Conservation (phyloP, 2,797 vertebrate species). For the Clarias pachynema region DNA sequence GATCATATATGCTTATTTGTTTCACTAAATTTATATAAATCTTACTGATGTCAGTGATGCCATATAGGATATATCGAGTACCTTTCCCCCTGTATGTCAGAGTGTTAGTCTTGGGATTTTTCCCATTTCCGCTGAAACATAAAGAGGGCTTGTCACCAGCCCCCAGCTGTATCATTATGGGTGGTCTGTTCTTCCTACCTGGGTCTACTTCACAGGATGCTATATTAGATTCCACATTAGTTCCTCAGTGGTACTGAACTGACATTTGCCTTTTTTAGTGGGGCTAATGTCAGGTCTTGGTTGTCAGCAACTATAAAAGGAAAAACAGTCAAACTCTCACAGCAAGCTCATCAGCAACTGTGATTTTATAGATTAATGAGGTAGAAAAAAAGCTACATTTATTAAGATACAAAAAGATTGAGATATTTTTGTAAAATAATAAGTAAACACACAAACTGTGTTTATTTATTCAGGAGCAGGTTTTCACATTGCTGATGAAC, state of each 20-base stretch:
- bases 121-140: constrained; percentile 23
- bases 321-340: constrained; percentile 55
- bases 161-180: constrained; percentile 51
- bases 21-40: not conserved
- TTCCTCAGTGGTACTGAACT: constrained; percentile 62
- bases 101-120: not conserved
- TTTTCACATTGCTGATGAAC: not conserved
- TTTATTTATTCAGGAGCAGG: not conserved
- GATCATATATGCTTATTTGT: not conserved
- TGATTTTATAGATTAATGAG: not conserved
- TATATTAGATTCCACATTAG: constrained; percentile 10
- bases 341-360: not conserved
- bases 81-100: constrained; percentile 22
- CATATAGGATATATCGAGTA: constrained; percentile 34
- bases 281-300: constrained; percentile 50
- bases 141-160: constrained; percentile 56
- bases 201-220: constrained; percentile 37
- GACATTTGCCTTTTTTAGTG: constrained; percentile 63
- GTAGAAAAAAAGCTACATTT: not conserved
- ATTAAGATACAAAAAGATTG: not conserved
- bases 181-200: constrained; percentile 65
- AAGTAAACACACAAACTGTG: not conserved
- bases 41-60: not conserved
- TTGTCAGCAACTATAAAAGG: constrained; percentile 22
- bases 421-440: not conserved